Evolutionary conservation across 2,797 vertebrate species (phyloP).

Genomic region (Falco biarmicus): DNA sequence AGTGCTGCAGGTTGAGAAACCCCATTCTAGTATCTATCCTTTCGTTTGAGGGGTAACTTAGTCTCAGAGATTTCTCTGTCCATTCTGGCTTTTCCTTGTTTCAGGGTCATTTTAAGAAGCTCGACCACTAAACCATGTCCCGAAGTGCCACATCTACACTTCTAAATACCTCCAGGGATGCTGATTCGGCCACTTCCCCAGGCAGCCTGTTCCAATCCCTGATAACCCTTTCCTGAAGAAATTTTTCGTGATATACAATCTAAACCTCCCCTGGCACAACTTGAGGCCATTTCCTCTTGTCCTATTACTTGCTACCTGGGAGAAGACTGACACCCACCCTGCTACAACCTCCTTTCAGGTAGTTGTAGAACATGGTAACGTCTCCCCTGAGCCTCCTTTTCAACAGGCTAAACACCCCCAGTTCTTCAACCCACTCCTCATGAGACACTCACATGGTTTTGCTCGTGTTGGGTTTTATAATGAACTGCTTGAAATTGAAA

Average conservation of each 20-base stretch:
- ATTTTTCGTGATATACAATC: background rate
- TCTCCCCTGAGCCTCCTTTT: background rate
- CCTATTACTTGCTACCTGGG: background rate
- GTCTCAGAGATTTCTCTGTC: background rate
- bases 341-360: background rate
- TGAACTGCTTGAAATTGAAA: background rate
- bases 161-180: background rate
- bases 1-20: background rate
- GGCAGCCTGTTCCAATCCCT: background rate
- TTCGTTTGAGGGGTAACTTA: background rate
- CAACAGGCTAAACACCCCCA: background rate
- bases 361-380: background rate
- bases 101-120: background rate
- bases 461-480: background rate
- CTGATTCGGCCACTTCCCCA: background rate
- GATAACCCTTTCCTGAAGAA: background rate
- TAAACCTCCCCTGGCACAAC: background rate
- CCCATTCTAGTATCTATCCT: background rate
- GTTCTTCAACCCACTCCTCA: background rate
- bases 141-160: background rate
- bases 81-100: background rate
- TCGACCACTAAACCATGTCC: background rate
- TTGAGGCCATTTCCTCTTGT: rapidly evolving
- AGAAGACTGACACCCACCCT: background rate
- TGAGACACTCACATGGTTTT: background rate